Base-by-base conservation (phyloP, 2,888 invertebrate genomes). In the Galerucella calmariensis region DNA sequence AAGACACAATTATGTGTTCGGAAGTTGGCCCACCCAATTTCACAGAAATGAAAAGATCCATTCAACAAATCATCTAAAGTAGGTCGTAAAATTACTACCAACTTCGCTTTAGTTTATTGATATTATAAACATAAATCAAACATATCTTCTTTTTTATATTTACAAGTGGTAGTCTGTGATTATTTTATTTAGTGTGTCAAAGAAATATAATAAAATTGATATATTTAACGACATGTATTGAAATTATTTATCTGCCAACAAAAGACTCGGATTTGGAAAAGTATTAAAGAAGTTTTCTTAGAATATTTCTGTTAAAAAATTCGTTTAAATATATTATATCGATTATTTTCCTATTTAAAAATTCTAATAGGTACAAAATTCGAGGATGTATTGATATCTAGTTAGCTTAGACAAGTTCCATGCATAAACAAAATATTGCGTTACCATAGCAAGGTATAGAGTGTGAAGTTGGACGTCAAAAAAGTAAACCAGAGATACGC, bases 41-140 rank as follows among this genome's bases (percentile, higher is more conserved):
- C 70, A 74, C 67, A 68, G 72, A 73, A 78, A 76, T 78, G 72
- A 78, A 77, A 75, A 72, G 77, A 73, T 69, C 69, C 77, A 77
- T 78, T 78, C 77, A 41, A 78, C 75, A 72, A 75, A 75, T 78
- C 78, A 73, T 76, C 67, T 73, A 61, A 72, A 77, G 77, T 70
- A 71, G 70, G 74, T 74, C 77, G 71, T 78, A 78, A 78, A 75
- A 77, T 72, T 70, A 74, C 76, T 75, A 78, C 76, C 61, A 71
- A 71, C 73, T 65, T 58, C 72, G 67, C 74, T 76, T 69, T 71
- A 48, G 65, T 75, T 76, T 78, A 78, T 76, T 78, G 76, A 75
- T 73, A 75, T 75, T 70, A 35, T 53, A 72, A 76, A 75, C 69
- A 68, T 73, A 72, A 74, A 77, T 77, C 77, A 72, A 77, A 71